Base-by-base conservation (phyloP, 2,113 vertebrate species). In the Panthera leo region DNA sequence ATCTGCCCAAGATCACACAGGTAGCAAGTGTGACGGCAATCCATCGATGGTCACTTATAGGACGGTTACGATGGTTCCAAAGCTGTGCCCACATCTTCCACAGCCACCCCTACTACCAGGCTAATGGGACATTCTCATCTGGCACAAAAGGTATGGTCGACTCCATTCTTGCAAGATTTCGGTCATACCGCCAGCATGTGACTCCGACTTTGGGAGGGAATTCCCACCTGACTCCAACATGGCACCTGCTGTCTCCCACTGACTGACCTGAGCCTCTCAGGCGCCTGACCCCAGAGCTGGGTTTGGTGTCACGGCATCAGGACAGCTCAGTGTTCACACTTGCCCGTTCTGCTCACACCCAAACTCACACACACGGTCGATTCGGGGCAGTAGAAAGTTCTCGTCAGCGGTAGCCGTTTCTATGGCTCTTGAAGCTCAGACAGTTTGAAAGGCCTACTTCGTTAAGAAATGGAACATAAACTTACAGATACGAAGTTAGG, bases 41-140 rank as follows among this genome's bases (percentile, higher is more conserved):
- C 18, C 23, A 23, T 14, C 31, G 12, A 23, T 3, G 25, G 11
- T 63, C 9, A 39, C 39, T 23, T 18, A 51, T 7, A 2, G 3
- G 27, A 3, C 5, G 27, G 34, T 3, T n/a, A 7, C 10, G 45
- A 34, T 1, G n/a, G 4, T 8, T 18, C 63, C 16, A 21, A 29
- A 31, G 21, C 1, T 13, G 31, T 2, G 14, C 27, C 25, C 53
- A 18, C 31, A 4, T 2, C 73, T 27, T 51, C 67, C 48, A 23
- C 12, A 82, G 4, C 29, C 13, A n/a, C 7, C 25, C 13, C 42
- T 7, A 67, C 36, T 29, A 19, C 27, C 58, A 18, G 23, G 25
- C 39, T 23, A 23, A 88, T 1, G 5, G 25, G 58, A 58, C 31
- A 19, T 10, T 12, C n/a, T 82, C 16, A 12, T 73, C 0, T 0